Conservation (phyloP, 2,888 invertebrate genomes). For the Chironomus riparius region DNA sequence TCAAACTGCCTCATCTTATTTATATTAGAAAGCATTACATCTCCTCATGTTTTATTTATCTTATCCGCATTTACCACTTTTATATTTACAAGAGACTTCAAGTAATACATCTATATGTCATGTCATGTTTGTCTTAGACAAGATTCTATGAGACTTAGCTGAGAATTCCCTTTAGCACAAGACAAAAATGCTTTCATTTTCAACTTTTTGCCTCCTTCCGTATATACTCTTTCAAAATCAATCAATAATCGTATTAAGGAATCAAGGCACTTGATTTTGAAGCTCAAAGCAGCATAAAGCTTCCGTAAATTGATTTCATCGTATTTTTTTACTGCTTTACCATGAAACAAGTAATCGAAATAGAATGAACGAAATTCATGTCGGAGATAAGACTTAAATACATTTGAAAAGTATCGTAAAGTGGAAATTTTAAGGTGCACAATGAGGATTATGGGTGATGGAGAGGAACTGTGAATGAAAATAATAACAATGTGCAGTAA, state of each 20-base stretch:
- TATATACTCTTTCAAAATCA: neutral
- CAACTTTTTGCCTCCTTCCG: neutral
- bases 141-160: neutral
- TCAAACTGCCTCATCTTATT: neutral
- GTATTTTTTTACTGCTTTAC: neutral
- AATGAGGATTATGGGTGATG: too few species aligned
- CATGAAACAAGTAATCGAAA: too few species aligned
- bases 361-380: too few species aligned
- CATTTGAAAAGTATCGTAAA: too few species aligned
- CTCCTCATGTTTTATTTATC: neutral
- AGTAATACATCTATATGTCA: conserved; percentile 1
- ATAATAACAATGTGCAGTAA: too few species aligned
- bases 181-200: neutral
- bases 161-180: neutral
- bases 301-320: neutral
- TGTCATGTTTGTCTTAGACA: conserved; percentile 5
- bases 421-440: too few species aligned
- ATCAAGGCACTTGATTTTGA: neutral
- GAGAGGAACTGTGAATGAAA: too few species aligned
- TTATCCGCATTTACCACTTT: conserved; percentile 13
- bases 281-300: neutral
- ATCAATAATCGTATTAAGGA: conserved; percentile 10
- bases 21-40: neutral
- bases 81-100: neutral
- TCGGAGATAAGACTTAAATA: too few species aligned